Evolutionary conservation across 2,113 vertebrate genomes (phyloP), one percentile per base, ranked within the genome.

Genomic region (Vicugna pacos): DNA sequence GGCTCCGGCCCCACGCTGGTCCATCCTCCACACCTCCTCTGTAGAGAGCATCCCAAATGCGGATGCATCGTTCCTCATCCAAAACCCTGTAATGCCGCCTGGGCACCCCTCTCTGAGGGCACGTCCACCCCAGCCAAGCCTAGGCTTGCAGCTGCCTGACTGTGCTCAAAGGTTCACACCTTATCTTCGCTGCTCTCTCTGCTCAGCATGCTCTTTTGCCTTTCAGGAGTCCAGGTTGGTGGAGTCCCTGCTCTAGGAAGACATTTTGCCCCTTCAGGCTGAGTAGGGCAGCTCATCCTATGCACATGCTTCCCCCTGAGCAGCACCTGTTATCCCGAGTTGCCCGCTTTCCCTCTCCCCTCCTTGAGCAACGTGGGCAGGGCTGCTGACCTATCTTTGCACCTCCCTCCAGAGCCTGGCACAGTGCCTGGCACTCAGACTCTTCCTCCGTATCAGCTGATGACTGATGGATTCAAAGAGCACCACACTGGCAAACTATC

Each of bases 161-260:
- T 19, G 8, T 24, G 26, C 48, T 0, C 0, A 0, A 69, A 5
- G 24, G 16, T 30, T 69, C 13, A 9, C 2, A 0, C 42, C 11
- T 19, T 26, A 2, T 46, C 26, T 42, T 54, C 20, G 42, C 9
- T 65, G 30, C 65, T 79, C 9, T 73, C 6, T 93, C 79, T 67
- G 52, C 20, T n/a, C 7, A 30, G 84, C 58, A 30, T 0, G 4
- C 26, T 17, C 30, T 54, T 38, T 30, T 1, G 10, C 73, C 72
- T 62, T 56, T 81, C 22, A 30, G 84, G 32, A 92, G 75, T 46
- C 58, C 0, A 1, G 75, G 26, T 32, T 20, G 38, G 35, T 16
- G 48, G 5, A 11, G 32, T 30, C 26, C 48, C 19, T 10, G 60
- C 48, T 65, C 54, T 38, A 20, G 30, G 17, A 69, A 76, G 28